Conservation (phyloP, 2,888 invertebrate species). For the Pollenia amentaria region DNA sequence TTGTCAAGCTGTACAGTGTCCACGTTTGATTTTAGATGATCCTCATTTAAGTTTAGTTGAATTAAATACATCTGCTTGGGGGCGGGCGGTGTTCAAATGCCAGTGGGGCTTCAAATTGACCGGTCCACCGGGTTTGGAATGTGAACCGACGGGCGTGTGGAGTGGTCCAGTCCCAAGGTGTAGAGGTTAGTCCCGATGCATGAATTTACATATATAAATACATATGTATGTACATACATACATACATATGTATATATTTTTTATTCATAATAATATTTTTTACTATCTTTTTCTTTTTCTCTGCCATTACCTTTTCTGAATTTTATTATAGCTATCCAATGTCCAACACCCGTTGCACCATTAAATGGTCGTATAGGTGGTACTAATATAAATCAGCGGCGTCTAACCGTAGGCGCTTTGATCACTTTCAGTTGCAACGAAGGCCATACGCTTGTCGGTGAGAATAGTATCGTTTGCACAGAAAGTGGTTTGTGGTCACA, state of each 20-base stretch:
- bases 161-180: conserved; percentile 91
- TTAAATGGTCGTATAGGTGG: conserved; percentile 88
- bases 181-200: conserved; percentile 86
- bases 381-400: conserved; percentile 85
- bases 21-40: conserved; percentile 88
- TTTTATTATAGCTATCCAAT: conserved; percentile 89
- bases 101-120: conserved; percentile 92
- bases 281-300: conserved; percentile 62
- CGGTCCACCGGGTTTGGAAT: conserved; percentile 91
- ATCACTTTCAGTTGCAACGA: conserved; percentile 91
- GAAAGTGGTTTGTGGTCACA: conserved; percentile 96
- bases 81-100: conserved; percentile 92
- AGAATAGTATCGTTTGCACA: conserved; percentile 93
- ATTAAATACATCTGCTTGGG: conserved; percentile 92
- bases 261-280: not conserved
- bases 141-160: conserved; percentile 92
- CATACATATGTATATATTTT: conserved; percentile 14
- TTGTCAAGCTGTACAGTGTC: conserved; percentile 92
- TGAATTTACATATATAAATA: not conserved
- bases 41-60: conserved; percentile 91
- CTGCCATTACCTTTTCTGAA: conserved; percentile 23
- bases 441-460: conserved; percentile 88
- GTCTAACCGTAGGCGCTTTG: conserved; percentile 91
- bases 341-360: conserved; percentile 90
- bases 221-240: not conserved